phyloP scores from a whole-genome alignment of 2,113 vertebrate genomes.

The Austrofundulus limnaeus region DNA sequence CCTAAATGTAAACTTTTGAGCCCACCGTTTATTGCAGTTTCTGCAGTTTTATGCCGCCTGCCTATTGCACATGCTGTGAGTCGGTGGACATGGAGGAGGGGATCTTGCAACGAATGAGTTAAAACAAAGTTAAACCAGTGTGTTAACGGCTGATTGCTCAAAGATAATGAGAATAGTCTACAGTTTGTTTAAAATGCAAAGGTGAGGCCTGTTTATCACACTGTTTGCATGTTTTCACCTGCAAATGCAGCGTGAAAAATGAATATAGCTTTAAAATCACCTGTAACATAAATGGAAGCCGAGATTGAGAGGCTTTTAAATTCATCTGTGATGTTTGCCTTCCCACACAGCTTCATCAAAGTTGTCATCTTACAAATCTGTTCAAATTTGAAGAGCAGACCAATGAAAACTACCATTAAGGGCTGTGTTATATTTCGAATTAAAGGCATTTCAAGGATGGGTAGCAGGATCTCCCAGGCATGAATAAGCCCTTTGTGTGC shows the following conservation, averaged over 20 bases:
- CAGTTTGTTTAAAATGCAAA: constrained; percentile 29
- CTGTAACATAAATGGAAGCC: constrained; percentile 51
- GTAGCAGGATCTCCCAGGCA: constrained; percentile 40
- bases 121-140: neutral
- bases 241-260: constrained; percentile 54
- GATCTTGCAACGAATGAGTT: no score
- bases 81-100: no score
- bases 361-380: constrained; percentile 37
- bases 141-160: constrained; percentile 16
- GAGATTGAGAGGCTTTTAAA: constrained; percentile 54
- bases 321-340: constrained; percentile 37
- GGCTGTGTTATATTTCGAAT: constrained; percentile 57
- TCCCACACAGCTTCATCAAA: constrained; percentile 56
- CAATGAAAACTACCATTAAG: constrained; percentile 55
- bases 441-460: constrained; percentile 59
- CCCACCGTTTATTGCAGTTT: no score
- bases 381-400: constrained; percentile 26
- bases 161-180: neutral
- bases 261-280: constrained; percentile 45
- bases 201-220: constrained; percentile 55
- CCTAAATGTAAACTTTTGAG: no score
- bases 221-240: neutral
- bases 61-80: no score
- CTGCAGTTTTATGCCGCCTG: no score
- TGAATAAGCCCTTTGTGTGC: constrained; percentile 69